These are phyloP conservation scores for Eugnorisma glareosa DNA, from an alignment of 2,888 invertebrate genomes.

Conservation along the genomic window DNA sequence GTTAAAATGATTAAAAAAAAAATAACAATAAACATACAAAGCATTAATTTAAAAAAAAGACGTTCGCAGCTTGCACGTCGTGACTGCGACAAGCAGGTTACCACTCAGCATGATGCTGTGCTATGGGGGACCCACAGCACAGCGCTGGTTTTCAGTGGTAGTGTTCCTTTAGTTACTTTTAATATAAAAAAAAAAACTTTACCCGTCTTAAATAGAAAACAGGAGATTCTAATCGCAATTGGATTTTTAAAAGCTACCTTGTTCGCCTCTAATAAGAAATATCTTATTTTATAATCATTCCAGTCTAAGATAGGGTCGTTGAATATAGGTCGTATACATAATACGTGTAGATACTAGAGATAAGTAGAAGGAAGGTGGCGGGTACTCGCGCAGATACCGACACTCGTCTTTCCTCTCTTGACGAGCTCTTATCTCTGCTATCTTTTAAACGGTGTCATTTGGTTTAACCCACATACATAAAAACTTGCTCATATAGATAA, in stretches of 20 bases:
- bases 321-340: constrained; percentile 2
- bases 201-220: too few species aligned
- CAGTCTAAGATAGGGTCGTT: not conserved
- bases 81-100: too few species aligned
- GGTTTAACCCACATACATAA: not conserved
- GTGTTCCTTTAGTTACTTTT: too few species aligned
- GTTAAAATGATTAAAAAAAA: too few species aligned
- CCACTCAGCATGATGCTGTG: too few species aligned
- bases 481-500: not conserved
- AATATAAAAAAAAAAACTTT: too few species aligned
- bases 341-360: not conserved
- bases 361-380: constrained; percentile 24
- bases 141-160: too few species aligned
- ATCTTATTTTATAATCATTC: not conserved
- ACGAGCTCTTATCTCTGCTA: constrained; percentile 11
- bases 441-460: constrained; percentile 27
- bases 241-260: not conserved
- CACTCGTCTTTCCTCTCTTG: constrained; percentile 43
- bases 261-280: too few species aligned
- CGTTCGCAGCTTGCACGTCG: too few species aligned
- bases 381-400: constrained; percentile 36
- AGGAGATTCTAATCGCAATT: not conserved
- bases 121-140: too few species aligned
- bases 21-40: too few species aligned
- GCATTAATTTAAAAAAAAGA: too few species aligned